A percentile compares a stretch with the other conserved stretches of the same genome.
Evolutionary conservation across 2,888 invertebrate genomes (phyloP).

Genomic region (Papilio protenor): DNA sequence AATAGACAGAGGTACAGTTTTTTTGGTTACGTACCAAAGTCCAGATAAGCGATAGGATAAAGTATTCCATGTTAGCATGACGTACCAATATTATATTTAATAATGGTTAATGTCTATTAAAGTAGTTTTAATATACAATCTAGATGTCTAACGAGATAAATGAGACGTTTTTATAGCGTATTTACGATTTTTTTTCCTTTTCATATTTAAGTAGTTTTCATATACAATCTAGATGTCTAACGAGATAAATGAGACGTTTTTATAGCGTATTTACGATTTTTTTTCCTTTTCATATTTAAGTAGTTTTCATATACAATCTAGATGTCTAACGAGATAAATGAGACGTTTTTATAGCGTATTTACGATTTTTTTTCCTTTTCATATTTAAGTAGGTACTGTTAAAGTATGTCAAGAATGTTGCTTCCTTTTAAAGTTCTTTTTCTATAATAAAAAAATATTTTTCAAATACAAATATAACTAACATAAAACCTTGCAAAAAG

Average conservation of each 20-base stretch:
- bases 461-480: not conserved
- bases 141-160: not conserved
- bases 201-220: not conserved
- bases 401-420: not conserved
- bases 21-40: not conserved
- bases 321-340: not conserved
- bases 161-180: not conserved
- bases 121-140: not conserved
- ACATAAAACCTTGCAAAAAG: not conserved
- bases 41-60: not conserved
- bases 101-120: not conserved
- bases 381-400: not conserved
- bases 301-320: not conserved
- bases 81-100: not conserved
- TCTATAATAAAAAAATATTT: not conserved
- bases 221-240: not conserved
- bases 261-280: not conserved
- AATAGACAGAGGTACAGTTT: not conserved
- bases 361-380: not conserved
- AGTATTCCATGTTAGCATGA: not conserved
- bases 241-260: not conserved
- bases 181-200: not conserved
- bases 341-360: not conserved
- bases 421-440: too few species aligned
- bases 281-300: not conserved